Evolutionary conservation across 2,888 invertebrate species (phyloP).

Genomic region (Leucozona laternaria): DNA sequence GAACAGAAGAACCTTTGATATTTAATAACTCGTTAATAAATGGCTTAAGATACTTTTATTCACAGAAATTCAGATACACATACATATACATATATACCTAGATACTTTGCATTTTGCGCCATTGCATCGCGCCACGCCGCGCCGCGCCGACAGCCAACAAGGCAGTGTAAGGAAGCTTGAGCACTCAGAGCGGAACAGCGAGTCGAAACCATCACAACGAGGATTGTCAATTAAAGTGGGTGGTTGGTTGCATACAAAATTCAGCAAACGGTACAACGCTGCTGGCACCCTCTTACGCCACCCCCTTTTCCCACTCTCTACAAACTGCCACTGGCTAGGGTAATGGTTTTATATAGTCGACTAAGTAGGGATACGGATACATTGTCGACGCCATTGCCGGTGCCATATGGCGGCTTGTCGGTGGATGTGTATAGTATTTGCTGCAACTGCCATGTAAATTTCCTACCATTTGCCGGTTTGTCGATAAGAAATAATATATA

Average conservation of each 20-base stretch:
- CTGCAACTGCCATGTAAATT: slow-evolving; percentile 27
- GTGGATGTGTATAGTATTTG: slow-evolving; percentile 23
- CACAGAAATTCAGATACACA: slow-evolving; percentile 48
- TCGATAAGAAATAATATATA: slow-evolving; percentile 66
- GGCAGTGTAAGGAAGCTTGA: background rate
- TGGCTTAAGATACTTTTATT: slow-evolving; percentile 39
- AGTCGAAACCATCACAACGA: slow-evolving; percentile 21
- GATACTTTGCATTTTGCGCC: slow-evolving; percentile 55
- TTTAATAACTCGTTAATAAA: slow-evolving; percentile 73
- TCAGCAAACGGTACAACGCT: background rate
- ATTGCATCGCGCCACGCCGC: too few relatives aligned
- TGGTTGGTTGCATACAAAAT: slow-evolving; percentile 51
- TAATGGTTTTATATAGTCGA: slow-evolving; percentile 48
- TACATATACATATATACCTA: too few relatives aligned
- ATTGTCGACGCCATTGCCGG: slow-evolving; percentile 2
- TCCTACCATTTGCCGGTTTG: slow-evolving; percentile 29
- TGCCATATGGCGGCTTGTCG: slow-evolving; percentile 30
- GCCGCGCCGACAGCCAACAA: too few relatives aligned
- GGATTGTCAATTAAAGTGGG: slow-evolving; percentile 69
- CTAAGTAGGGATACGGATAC: slow-evolving; percentile 22
- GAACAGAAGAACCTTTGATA: slow-evolving; percentile 73
- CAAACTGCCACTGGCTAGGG: background rate
- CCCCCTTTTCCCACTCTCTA: too few relatives aligned
- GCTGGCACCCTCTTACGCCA: background rate
- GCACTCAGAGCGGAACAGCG: slow-evolving; percentile 23